Base-by-base conservation (phyloP, 2,797 vertebrate species). In the Manis crassicaudata region DNA sequence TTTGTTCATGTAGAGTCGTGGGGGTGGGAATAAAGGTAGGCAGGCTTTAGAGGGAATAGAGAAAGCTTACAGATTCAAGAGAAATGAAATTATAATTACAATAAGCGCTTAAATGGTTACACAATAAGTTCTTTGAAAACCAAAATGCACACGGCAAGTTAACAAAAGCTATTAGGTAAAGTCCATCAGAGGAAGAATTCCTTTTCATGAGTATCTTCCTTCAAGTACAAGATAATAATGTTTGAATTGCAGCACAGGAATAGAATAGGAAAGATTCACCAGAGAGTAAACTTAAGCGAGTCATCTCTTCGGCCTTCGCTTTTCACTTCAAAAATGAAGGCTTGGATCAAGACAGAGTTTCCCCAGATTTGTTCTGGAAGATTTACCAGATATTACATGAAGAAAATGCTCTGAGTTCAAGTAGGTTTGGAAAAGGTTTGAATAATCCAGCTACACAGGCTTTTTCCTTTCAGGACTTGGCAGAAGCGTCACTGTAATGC, bases 61-160 rank as follows among this genome's bases (percentile, higher is more conserved):
- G 67, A 75, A 93, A 97, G 58, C 60, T 93, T 93, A 95, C 70
- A 83, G 67, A 96, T 98, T 95, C 56, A 91, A 97, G 93, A 85
- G 91, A 96, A 95, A 92, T 56, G 87, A 62, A 65, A 70, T 94
- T 72, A 97, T 95, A 86, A 97, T 92, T 80, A 94, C 25, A 97
- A 88, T 68, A 75, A 46, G 9, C 95, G 68, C 35, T 81, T 79
- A 52, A 20, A 16, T 32, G 77, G 91, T 80, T 80, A 73, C 90
- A 97, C 84, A 97, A 79, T 75, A 50, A 92, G 63, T 87, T 81
- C 52, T 97, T 96, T 96, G 92, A 97, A 97, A 97, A 97, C 79
- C 4, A 32, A 62, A 87, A 97, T 52, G 68, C 23, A 91, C 56
- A 93, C 88, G 92, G 79, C 52, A 52, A 90, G 92, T 88, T 92